phyloP scores from a whole-genome alignment of 2,888 invertebrate genomes.

The Stramonita haemastoma region DNA sequence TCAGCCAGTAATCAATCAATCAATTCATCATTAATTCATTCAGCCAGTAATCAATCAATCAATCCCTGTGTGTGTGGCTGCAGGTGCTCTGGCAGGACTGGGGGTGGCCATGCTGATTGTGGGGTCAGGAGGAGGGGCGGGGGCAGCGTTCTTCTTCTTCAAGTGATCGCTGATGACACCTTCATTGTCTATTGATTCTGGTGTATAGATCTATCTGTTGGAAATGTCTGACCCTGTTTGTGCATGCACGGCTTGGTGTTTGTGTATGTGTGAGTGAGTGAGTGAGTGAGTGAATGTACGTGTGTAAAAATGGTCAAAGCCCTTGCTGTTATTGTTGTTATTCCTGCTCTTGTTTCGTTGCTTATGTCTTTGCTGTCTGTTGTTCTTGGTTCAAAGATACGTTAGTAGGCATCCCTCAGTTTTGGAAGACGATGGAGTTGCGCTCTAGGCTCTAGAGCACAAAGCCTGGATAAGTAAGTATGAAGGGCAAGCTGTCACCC shows the following conservation, averaged over 20 bases:
- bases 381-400: too few relatives aligned
- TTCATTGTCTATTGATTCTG: not conserved
- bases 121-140: conserved; percentile 46
- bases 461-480: too few relatives aligned
- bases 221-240: not conserved
- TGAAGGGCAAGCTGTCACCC: too few relatives aligned
- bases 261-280: not conserved
- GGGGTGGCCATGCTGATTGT: conserved; percentile 47
- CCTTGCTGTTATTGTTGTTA: too few relatives aligned
- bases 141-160: conserved; percentile 38
- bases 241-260: not conserved
- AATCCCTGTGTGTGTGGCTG: not conserved
- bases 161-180: conserved; percentile 16
- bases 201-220: not conserved
- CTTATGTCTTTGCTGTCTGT: too few relatives aligned
- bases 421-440: too few relatives aligned
- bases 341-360: too few relatives aligned
- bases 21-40: too few relatives aligned
- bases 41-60: too few relatives aligned
- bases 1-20: too few relatives aligned
- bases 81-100: conserved; percentile 48
- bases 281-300: not conserved
- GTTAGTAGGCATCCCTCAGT: too few relatives aligned
- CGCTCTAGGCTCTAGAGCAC: too few relatives aligned
- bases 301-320: not conserved